Evolutionary conservation across 2,797 vertebrate genomes (phyloP).

Genomic region (Neostethus bicornis): DNA sequence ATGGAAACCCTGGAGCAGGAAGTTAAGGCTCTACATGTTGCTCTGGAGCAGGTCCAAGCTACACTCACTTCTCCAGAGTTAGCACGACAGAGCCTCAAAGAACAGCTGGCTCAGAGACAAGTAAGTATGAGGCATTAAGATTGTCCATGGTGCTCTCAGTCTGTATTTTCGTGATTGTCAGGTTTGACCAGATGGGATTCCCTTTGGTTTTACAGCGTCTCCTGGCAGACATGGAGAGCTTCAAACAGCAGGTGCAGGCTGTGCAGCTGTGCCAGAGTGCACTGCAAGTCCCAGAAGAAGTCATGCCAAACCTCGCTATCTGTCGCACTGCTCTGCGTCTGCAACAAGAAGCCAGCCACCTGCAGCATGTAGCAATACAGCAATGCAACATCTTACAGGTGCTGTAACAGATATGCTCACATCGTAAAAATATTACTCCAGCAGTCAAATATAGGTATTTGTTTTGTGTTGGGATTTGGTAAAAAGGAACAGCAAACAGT

Average conservation of each 20-base stretch:
- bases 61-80: conserved; percentile 90
- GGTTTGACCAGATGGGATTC: conserved; percentile 4
- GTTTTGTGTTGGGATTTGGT: background rate
- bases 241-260: conserved; percentile 93
- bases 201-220: conserved; percentile 80
- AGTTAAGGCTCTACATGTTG: conserved; percentile 87
- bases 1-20: conserved; percentile 94
- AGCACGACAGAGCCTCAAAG: conserved; percentile 91
- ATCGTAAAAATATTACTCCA: background rate
- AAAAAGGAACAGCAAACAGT: background rate
- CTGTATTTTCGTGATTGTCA: background rate
- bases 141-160: background rate
- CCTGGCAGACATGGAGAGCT: conserved; percentile 91
- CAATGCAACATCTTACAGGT: conserved; percentile 97
- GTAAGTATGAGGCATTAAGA: conserved; percentile 62
- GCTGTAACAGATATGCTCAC: conserved; percentile 21
- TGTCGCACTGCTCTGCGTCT: conserved; percentile 90
- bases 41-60: conserved; percentile 91
- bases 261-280: conserved; percentile 91
- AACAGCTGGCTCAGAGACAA: conserved; percentile 95
- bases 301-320: conserved; percentile 86
- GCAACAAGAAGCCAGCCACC: conserved; percentile 93
- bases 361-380: conserved; percentile 95
- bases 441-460: background rate
- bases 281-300: conserved; percentile 91